These are phyloP conservation scores for Caenorhabditis drosophilae DNA, from an alignment of 2,888 invertebrate genomes.

Conservation along the genomic window DNA sequence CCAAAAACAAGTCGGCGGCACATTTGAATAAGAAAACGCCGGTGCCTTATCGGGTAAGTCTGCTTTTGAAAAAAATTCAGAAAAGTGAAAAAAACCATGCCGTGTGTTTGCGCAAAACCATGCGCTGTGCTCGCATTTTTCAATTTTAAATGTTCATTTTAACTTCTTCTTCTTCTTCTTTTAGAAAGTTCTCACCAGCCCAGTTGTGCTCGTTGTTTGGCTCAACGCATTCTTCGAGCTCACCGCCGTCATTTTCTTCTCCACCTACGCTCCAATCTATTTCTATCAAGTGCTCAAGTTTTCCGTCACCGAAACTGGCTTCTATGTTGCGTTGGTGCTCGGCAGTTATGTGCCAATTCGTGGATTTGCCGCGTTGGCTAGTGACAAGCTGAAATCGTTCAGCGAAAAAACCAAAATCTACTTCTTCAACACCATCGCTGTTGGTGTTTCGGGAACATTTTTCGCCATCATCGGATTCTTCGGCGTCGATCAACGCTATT, in stretches of 20 bases:
- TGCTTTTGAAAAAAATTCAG: background rate
- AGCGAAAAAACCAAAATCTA: no score
- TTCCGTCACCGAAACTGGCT: slow-evolving; percentile 39
- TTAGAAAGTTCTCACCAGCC: slow-evolving; percentile 47
- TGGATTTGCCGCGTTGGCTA: background rate
- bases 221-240: slow-evolving; percentile 57
- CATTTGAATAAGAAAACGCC: slow-evolving; percentile 42
- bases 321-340: slow-evolving; percentile 21
- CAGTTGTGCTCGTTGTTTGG: slow-evolving; percentile 51
- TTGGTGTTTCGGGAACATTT: no score
- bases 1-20: slow-evolving; percentile 47
- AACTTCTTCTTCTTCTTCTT: slow-evolving; percentile 3
- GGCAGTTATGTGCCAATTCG: slow-evolving; percentile 42
- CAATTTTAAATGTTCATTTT: background rate
- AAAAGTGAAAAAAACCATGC: background rate
- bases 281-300: slow-evolving; percentile 47
- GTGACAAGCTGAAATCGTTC: background rate
- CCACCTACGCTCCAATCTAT: slow-evolving; percentile 55
- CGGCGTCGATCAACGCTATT: no score
- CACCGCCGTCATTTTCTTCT: slow-evolving; percentile 50
- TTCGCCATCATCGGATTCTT: no score
- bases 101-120: background rate
- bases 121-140: background rate
- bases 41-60: slow-evolving; percentile 47
- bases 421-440: no score